Base-by-base conservation (phyloP, 2,888 invertebrate species). In the Spisula subtruncata region DNA sequence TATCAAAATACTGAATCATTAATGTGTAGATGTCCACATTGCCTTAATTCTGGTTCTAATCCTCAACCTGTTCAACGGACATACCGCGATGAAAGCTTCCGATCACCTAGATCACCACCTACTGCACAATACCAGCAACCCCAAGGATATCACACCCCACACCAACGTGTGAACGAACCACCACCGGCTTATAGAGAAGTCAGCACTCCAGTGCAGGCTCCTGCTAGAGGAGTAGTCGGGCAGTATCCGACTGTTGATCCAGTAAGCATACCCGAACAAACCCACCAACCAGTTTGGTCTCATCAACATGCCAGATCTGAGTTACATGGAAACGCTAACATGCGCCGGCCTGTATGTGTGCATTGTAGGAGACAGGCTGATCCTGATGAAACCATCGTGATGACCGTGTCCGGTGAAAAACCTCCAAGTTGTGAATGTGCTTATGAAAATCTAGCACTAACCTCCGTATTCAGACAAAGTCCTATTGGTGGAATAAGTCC, bases 1-100 rank as follows among this genome's bases (percentile, higher is more conserved):
- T 32, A 66, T n/a, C 84, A 81, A 29, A 85, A 88, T 54, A 60
- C 85, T 25, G 88, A 88, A 85, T 18, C 12, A 12, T 54, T 35
- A 0, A 14, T 25, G 5, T 88, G 88, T 60, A 35, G 35, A n/a
- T 88, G 88, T 71, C 54, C 71, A 75, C 35, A 54, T 20, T 88
- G 88, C 71, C 16, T 20, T 8, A 1, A 25, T 18, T 18, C 20
- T 41, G 41, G 16, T 48, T 1, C 25, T 6, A 81, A 29, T 16
- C 18, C 16, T 18, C 81, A 29, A 29, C 4, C 25, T 46, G 48
- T n/a, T 0, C 81, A 12, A 10, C 48, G 6, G 20, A 8, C 32
- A 12, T 12, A 46, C 25, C 54, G 0, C n/a, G 29, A 25, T 16
- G 51, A 29, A 25, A 51, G 29, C 16, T 51, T 18, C 32, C 1